Evolutionary conservation across 2,888 invertebrate species (phyloP), one percentile per base, ranked within the genome.

Genomic region (Bombylius discolor): DNA sequence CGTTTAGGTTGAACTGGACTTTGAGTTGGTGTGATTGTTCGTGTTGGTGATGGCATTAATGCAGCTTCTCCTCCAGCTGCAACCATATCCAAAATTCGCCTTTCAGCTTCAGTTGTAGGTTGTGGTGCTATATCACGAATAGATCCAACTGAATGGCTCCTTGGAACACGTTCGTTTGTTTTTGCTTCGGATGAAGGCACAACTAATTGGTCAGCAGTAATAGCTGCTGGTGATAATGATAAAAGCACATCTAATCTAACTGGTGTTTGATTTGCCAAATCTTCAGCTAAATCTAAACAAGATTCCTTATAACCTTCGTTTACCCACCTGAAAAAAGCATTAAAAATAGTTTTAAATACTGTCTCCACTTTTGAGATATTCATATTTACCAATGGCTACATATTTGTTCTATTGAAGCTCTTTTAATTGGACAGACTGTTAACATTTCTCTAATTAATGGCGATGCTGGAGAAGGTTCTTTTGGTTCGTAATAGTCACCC

Each of bases 401-500:
- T 61, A 99, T 95, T 71, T 91, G 92, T 60, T 90, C 88, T 62
- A 99, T 92, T 65, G 89, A 89, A 9, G 96, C 94, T 62, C 98
- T 81, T 67, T 88, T 84, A 51, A 84, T 78, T 0, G 97, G 92
- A 67, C 90, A 89, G 47, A 97, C 95, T 1, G 93, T 92, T 65
- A 99, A 78, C 89, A 99, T 92, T 64, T 91, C 90, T 52, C 91
- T 82, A 62, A 99, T 97, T 52, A 99, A 78, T 51, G 92, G 87
- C 6, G 97, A 96, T 1, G 97, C 97, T 64, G 93, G 85, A 60
- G 97, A 95, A 49, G 93, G 93, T 65, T 83, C 88, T 67, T 90
- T 88, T 50, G 98, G 98, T 75, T 98, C 97, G 70, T 91, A 96
- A 74, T 97, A 99, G 73, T 96, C 95, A 6, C 97, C 97, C 70